A percentile compares a stretch with the other conserved stretches of the same genome.
Evolutionary conservation across 2,797 vertebrate genomes (phyloP).

Genomic region (Gambusia yucatana): DNA sequence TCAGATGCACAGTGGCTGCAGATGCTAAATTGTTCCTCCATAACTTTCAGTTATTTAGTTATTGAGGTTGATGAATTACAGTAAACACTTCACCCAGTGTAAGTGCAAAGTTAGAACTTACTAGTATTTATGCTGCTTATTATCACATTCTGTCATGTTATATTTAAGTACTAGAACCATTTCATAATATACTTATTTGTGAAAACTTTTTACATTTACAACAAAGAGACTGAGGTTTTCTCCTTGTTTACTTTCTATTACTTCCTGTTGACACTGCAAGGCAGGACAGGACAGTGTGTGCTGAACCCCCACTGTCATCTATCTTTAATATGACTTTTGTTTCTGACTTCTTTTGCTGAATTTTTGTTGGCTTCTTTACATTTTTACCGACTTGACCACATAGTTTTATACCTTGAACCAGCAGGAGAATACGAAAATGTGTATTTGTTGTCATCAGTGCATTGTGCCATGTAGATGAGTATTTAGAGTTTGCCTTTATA

Average conservation of each 20-base stretch:
- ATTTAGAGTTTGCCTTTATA: constrained; percentile 34
- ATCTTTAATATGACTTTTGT: constrained; percentile 72
- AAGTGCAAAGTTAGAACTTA: constrained; percentile 13
- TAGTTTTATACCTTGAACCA: constrained; percentile 44
- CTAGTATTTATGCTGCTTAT: neutral
- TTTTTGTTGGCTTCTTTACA: constrained; percentile 66
- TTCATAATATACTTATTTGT: neutral
- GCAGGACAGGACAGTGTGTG: constrained; percentile 54
- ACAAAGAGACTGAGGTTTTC: neutral
- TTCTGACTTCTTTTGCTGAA: constrained; percentile 56
- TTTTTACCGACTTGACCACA: constrained; percentile 59
- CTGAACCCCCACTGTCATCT: constrained; percentile 67
- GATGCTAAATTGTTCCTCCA: constrained; percentile 67
- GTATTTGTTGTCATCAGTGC: constrained; percentile 9
- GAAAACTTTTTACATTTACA: neutral
- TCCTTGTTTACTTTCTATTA: constrained; percentile 16
- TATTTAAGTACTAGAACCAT: neutral
- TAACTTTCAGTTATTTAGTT: constrained; percentile 51
- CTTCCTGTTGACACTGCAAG: constrained; percentile 22
- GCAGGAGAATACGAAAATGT: neutral
- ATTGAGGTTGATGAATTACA: constrained; percentile 65
- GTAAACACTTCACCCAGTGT: constrained; percentile 18
- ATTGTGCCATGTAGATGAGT: constrained; percentile 1
- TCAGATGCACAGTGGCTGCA: constrained; percentile 51
- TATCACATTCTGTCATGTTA: neutral